Percentiles rank a stretch among this genome's conserved stretches.
Conservation (phyloP, 2,113 vertebrate species). For the Ciconia boyciana region DNA sequence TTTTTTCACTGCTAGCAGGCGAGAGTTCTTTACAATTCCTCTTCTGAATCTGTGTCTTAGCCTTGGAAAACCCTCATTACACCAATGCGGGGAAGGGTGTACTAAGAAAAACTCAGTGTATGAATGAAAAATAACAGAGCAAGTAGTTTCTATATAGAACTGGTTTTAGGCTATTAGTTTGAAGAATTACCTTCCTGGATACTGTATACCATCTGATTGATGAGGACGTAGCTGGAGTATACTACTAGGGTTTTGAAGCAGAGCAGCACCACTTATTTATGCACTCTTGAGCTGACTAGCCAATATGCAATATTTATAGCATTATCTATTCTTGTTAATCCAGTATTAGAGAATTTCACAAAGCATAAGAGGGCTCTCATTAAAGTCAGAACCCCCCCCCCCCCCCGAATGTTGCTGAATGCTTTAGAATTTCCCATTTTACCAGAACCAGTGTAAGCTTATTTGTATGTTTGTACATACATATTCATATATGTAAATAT, state of each 20-base stretch:
- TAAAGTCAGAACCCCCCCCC: background rate
- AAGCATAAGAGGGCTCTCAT: background rate
- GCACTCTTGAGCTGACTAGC: background rate
- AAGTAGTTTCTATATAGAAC: slow-evolving; percentile 17
- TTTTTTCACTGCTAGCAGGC: background rate
- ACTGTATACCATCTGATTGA: background rate
- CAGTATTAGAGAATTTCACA: background rate
- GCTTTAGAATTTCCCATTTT: background rate
- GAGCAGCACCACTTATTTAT: background rate
- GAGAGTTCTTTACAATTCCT: background rate
- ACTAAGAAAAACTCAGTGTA: background rate
- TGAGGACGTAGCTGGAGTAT: background rate
- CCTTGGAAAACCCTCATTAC: slow-evolving; percentile 42
- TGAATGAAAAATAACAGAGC: slow-evolving; percentile 41
- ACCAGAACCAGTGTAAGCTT: background rate
- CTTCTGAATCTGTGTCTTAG: slow-evolving; percentile 13
- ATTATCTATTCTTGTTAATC: background rate
- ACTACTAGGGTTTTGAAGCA: slow-evolving; percentile 14
- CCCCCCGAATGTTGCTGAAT: background rate
- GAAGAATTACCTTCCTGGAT: slow-evolving; percentile 39
- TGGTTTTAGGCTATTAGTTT: slow-evolving; percentile 53
- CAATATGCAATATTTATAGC: background rate
- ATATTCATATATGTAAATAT: background rate
- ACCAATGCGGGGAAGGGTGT: background rate
- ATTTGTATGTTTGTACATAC: background rate